A percentile compares a stretch with the other conserved stretches of the same genome.
These are phyloP conservation scores for Drosophila ananassae DNA, from an alignment of 1,140 invertebrate genomes.

Conservation along the genomic window DNA sequence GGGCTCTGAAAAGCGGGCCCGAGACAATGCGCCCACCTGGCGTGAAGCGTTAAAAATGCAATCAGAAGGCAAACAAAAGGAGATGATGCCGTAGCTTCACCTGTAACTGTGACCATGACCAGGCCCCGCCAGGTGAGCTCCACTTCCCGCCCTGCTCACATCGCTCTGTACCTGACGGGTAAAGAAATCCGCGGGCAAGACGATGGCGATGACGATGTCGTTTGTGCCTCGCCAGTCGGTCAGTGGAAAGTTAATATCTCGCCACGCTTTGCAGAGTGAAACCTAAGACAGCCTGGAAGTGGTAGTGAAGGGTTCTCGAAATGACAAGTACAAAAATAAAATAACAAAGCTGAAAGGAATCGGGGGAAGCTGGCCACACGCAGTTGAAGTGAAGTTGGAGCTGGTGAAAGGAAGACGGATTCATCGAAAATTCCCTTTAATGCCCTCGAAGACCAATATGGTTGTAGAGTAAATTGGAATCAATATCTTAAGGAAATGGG, in stretches of 20 bases:
- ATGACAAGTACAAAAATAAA: constrained; percentile 9
- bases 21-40: constrained; percentile 26
- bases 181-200: constrained; percentile 56
- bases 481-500: constrained; percentile 23
- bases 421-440: constrained; percentile 38
- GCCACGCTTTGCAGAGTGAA: constrained; percentile 52
- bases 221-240: constrained; percentile 11
- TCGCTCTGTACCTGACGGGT: constrained; percentile 10
- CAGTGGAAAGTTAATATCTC: constrained; percentile 69
- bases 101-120: constrained; percentile 68
- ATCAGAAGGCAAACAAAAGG: constrained; percentile 70
- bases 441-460: constrained; percentile 34
- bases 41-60: constrained; percentile 80
- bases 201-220: constrained; percentile 24
- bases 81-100: constrained; percentile 21
- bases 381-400: constrained; percentile 12
- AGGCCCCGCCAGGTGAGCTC: constrained; percentile 14
- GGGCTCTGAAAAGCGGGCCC: constrained; percentile 7
- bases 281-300: constrained; percentile 56
- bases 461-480: constrained; percentile 32
- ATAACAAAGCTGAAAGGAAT: background rate
- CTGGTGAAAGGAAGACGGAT: constrained; percentile 42
- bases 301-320: constrained; percentile 62
- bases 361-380: constrained; percentile 17
- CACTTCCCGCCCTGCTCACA: background rate